These are phyloP conservation scores for Cisticola juncidis DNA, from an alignment of 2,113 vertebrate genomes.

Conservation along the genomic window DNA sequence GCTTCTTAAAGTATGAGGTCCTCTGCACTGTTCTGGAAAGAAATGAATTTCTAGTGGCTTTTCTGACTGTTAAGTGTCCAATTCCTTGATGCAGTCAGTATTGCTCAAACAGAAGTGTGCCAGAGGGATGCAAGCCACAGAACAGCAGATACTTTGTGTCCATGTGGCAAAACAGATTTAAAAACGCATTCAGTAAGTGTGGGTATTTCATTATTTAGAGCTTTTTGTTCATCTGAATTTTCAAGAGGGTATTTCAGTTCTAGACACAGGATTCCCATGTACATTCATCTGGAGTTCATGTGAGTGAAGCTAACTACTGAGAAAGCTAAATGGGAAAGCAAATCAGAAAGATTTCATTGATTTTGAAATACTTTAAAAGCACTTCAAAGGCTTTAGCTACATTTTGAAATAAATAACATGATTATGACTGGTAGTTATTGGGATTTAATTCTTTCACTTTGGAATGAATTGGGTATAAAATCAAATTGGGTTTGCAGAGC, in stretches of 20 bases:
- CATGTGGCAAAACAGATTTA: neutral
- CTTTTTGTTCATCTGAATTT: neutral
- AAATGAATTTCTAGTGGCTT: neutral
- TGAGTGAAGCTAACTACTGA: neutral
- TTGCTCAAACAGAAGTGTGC: neutral
- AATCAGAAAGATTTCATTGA: neutral
- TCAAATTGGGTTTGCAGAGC: neutral
- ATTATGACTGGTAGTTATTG: neutral
- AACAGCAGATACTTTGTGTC: neutral
- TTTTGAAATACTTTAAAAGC: neutral
- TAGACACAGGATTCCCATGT: neutral
- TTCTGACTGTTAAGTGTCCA: neutral
- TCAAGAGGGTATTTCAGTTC: neutral
- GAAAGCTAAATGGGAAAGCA: neutral
- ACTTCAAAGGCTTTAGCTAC: neutral
- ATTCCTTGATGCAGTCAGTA: neutral
- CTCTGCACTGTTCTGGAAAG: neutral
- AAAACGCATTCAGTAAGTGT: neutral
- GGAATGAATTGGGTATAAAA: slow-evolving; percentile 10
- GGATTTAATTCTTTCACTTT: neutral
- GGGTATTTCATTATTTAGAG: slow-evolving; percentile 24
- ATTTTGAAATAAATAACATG: neutral
- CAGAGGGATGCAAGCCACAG: neutral
- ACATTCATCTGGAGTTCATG: neutral
- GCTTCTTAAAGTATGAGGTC: neutral